Evolutionary conservation across 2,888 invertebrate genomes (phyloP), one percentile per base, ranked within the genome.

Genomic region (Dexiosoma caninum): DNA sequence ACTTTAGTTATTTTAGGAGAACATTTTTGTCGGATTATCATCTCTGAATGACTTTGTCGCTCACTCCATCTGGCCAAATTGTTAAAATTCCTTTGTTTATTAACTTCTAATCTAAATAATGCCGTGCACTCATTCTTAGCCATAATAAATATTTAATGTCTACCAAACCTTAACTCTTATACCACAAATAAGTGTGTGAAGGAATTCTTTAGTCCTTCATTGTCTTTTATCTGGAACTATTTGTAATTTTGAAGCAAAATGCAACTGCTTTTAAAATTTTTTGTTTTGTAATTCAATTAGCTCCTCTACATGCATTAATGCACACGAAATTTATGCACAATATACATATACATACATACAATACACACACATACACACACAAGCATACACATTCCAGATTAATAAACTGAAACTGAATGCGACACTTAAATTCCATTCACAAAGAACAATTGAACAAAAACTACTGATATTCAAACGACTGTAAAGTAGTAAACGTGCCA

Each of bases 271-370:
- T 9, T 16, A 51, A n/a, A 51, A 32, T 57, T 64, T 37, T 66
- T 80, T 75, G 35, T 23, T 60, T 75, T 75, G 70, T 75, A 32
- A 75, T 80, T 75, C 62, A 80, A 80, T 80, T 80, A 75, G 75
- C 75, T 62, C 40, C 3, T 40, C 3, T 14, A 16, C 8, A 14
- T 35, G 23, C 35, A 35, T 21, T 64, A 21, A 64, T 46, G n/a
- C 46, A 37, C 19, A 19, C n/a, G n/a, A 64, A 21, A 32, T 44
- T 30, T 44, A 27, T 49, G 23, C 6, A 16, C 46, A 12, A 30
- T 8, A n/a, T n/a, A n/a, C n/a, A 42, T 8, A 14, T 16, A 16
- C 42, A 2, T 27, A 27, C 27, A 27, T 27, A 27, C 27, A 27
- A n/a, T 27, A 27, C 27, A 27, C 6, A 27, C 27, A n/a, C n/a